Evolutionary conservation across 2,888 invertebrate species (phyloP).

Genomic region (Eilema caniola): DNA sequence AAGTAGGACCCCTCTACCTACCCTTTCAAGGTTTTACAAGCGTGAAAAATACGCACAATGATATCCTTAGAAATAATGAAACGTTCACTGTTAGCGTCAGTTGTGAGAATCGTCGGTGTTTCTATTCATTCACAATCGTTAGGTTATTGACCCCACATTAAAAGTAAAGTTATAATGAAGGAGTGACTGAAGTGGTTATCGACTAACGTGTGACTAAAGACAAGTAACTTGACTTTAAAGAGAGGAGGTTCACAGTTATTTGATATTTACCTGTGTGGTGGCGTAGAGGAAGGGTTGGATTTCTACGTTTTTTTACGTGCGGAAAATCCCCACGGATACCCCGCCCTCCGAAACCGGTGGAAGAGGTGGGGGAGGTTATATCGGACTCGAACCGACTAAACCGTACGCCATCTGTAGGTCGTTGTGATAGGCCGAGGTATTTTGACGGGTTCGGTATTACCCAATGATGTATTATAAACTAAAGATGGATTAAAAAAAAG

Average conservation of each 20-base stretch:
- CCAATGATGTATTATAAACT: no score
- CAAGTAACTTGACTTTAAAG: not conserved
- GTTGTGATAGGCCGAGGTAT: no score
- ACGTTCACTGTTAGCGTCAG: not conserved
- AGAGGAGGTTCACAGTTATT: not conserved
- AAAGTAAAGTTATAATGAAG: not conserved
- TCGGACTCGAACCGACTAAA: no score
- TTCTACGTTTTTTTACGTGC: no score
- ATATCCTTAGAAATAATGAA: not conserved
- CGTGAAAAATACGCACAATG: not conserved
- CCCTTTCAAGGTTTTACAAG: not conserved
- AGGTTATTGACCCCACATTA: not conserved
- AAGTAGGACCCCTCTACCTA: not conserved
- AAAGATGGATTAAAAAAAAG: no score
- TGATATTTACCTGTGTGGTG: not conserved
- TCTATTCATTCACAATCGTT: conserved; percentile 1
- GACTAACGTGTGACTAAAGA: not conserved
- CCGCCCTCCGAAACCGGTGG: no score
- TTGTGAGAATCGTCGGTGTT: not conserved
- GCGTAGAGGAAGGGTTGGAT: not conserved
- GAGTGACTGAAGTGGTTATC: not conserved
- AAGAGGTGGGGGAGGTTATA: no score
- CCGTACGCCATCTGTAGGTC: no score
- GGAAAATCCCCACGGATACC: no score
- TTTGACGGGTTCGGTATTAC: no score